Conservation (phyloP, 2,113 vertebrate genomes). For the Cyprinodon variegatus region DNA sequence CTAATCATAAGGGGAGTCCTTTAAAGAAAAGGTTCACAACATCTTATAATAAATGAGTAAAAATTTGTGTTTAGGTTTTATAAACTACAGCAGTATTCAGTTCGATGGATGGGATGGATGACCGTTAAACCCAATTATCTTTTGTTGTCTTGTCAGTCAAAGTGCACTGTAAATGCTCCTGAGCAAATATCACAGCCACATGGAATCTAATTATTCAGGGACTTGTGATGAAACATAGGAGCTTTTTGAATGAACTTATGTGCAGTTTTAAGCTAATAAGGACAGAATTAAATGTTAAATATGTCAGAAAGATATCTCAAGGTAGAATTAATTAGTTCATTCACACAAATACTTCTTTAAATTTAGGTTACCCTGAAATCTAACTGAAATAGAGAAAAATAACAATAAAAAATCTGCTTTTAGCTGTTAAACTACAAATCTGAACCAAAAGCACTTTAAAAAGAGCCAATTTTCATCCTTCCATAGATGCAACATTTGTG, state of each 20-base stretch:
- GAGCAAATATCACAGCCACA: constrained; percentile 46
- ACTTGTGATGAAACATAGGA: constrained; percentile 30
- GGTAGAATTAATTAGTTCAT: not conserved
- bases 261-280: constrained; percentile 4
- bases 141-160: constrained; percentile 59
- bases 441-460: not conserved
- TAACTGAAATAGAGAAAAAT: not conserved
- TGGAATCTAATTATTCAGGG: constrained; percentile 39
- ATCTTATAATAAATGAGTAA: constrained; percentile 2
- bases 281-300: constrained; percentile 4
- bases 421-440: not conserved
- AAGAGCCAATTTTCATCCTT: not conserved
- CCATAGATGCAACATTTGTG: no score
- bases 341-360: not conserved
- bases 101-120: constrained; percentile 20
- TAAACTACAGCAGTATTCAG: not conserved
- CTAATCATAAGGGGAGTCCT: not conserved
- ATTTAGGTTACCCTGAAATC: not conserved
- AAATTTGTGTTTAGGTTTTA: not conserved
- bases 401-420: not conserved
- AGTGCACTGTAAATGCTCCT: constrained; percentile 53
- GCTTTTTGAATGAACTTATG: not conserved
- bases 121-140: constrained; percentile 35
- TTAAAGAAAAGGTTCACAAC: not conserved
- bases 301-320: not conserved